These are phyloP conservation scores for Drosophila elegans DNA, from an alignment of 1,140 invertebrate genomes.

Conservation along the genomic window DNA sequence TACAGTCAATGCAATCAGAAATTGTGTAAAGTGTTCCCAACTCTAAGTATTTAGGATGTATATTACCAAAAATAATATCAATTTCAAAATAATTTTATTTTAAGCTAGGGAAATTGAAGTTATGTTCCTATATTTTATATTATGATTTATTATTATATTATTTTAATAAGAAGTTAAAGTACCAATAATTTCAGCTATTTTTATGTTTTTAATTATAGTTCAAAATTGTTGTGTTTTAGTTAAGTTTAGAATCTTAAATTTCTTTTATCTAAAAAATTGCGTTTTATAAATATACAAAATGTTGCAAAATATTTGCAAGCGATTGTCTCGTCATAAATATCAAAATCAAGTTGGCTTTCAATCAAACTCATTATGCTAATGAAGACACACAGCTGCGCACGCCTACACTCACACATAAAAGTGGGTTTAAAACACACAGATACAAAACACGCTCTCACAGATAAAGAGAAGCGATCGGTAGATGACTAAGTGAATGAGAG, in stretches of 20 bases:
- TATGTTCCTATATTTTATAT: neutral
- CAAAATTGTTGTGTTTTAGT: too few relatives aligned
- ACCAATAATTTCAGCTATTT: too few relatives aligned
- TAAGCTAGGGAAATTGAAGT: too few relatives aligned
- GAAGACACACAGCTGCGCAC: slow-evolving; percentile 72
- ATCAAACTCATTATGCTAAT: slow-evolving; percentile 78
- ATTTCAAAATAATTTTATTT: too few relatives aligned
- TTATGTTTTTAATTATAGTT: too few relatives aligned
- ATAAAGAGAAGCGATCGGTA: slow-evolving; percentile 4
- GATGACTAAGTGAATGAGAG: slow-evolving; percentile 52
- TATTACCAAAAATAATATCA: neutral
- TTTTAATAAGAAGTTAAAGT: too few relatives aligned
- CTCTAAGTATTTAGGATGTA: neutral
- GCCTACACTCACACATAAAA: slow-evolving; percentile 46
- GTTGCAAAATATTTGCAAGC: slow-evolving; percentile 8
- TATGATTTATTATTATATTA: too few relatives aligned
- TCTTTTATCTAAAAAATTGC: too few relatives aligned
- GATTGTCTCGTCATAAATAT: slow-evolving; percentile 60
- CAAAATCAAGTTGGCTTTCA: slow-evolving; percentile 73
- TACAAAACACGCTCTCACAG: slow-evolving; percentile 14
- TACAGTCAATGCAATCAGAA: slow-evolving; percentile 13
- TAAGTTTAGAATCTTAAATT: too few relatives aligned
- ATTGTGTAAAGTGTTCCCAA: neutral
- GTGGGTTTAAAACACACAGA: slow-evolving; percentile 15
- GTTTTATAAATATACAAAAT: slow-evolving; percentile 4